Evolutionary conservation across 2,113 vertebrate species (phyloP), one percentile per base, ranked within the genome.

Genomic region (Lontra canadensis): DNA sequence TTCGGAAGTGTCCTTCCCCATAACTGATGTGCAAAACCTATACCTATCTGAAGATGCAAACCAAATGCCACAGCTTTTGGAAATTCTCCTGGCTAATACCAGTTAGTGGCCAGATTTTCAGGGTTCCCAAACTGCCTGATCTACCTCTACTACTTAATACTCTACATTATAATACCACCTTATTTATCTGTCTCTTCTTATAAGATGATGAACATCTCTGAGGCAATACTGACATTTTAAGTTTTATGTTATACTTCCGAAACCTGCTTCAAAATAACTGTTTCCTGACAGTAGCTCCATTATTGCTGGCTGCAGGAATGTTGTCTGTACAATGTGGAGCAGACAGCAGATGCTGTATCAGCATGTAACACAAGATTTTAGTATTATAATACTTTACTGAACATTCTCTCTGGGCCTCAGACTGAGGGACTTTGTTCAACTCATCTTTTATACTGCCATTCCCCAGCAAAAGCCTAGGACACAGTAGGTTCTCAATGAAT

Each of bases 261-360:
- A 95, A 85, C 42, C 4, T 88, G 61, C 57, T 92, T 95, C 84
- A 88, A 96, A 95, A 39, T 31, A 69, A 81, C 15, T 4, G 69
- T 61, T 90, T 93, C 85, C 59, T 25, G 34, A 65, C 11, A 84
- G n/a, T 5, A 73, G 63, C 49, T 88, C 63, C 31, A 31, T 67
- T 76, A 81, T 63, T 47, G 20, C 10, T 36, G 52, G 61, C 34
- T 74, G 1, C 7, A 85, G 73, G 8, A 88, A 80, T 18, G 25
- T 26, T 61, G 74, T 67, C 80, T 69, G 74, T 47, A 55, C 26
- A 79, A 36, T 9, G 34, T 17, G n/a, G 12, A 10, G 13, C 23
- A 71, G 49, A 71, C 29, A 84, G 31, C 17, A 94, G 39, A 15
- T 59, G 74, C 65, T 83, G 4, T 9, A 63, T 20, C 25, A 36